phyloP scores from a whole-genome alignment of 2,113 vertebrate genomes.

The Recurvirostra avosetta region DNA sequence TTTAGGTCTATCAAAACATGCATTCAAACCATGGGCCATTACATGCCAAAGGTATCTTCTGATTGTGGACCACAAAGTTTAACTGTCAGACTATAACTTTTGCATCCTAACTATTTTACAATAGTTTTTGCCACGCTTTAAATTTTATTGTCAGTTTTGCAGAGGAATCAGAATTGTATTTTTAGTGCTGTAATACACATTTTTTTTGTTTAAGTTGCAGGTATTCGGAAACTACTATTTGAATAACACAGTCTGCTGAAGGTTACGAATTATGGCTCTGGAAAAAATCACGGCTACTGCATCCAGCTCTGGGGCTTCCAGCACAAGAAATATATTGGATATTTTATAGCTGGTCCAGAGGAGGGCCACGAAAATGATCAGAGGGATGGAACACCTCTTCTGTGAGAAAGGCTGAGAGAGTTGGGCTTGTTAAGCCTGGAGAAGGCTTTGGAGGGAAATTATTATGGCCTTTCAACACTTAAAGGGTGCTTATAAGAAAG shows the following conservation, averaged over 20 bases:
- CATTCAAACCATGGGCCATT: not conserved
- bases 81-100: not conserved
- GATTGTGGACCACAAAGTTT: not conserved
- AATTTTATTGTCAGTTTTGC: not conserved
- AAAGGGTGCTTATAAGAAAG: not conserved
- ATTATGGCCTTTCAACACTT: not conserved
- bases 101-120: not conserved
- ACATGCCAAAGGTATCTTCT: not conserved
- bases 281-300: not conserved
- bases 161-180: not conserved
- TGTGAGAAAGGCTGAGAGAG: not conserved
- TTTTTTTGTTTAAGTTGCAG: not conserved
- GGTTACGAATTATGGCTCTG: not conserved
- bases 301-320: not conserved
- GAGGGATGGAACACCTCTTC: not conserved
- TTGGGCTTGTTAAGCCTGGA: not conserved
- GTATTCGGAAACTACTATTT: not conserved
- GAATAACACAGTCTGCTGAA: not conserved
- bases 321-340: not conserved
- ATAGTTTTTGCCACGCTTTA: not conserved
- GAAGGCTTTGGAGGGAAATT: not conserved
- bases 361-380: not conserved
- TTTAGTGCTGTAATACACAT: not conserved
- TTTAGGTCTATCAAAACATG: not conserved
- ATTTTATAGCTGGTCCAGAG: not conserved